A percentile compares a stretch with the other conserved stretches of the same genome.
phyloP scores from a whole-genome alignment of 1,140 invertebrate genomes.

The Lucilia sericata region DNA sequence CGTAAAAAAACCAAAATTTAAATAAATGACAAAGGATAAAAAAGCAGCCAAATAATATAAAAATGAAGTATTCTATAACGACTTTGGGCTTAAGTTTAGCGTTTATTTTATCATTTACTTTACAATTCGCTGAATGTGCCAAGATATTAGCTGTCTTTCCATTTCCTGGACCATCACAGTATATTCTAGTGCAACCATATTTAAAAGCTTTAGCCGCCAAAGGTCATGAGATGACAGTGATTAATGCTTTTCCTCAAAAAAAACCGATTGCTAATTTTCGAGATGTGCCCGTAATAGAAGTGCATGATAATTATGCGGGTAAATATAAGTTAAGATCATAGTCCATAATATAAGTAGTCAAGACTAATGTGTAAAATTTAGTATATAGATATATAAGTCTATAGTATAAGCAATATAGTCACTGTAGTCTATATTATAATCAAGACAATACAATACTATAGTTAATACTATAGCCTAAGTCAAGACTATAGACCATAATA shows the following conservation, averaged over 20 bases:
- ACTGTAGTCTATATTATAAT: too few species aligned
- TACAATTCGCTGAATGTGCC: conserved; percentile 19
- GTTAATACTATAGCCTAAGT: too few species aligned
- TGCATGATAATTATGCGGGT: conserved; percentile 37
- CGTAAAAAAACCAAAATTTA: too few species aligned
- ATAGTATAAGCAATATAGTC: too few species aligned
- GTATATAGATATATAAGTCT: too few species aligned
- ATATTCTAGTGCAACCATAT: conserved; percentile 62
- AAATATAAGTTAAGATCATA: background rate
- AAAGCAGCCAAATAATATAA: background rate
- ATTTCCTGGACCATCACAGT: conserved; percentile 60
- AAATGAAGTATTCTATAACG: background rate
- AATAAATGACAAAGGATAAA: too few species aligned
- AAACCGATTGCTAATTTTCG: conserved; percentile 57
- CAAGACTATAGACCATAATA: too few species aligned
- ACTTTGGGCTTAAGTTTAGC: background rate
- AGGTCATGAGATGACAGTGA: conserved; percentile 70
- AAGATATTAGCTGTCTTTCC: conserved; percentile 62
- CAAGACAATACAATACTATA: too few species aligned
- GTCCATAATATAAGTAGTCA: too few species aligned
- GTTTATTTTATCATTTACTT: background rate
- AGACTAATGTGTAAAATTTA: background rate
- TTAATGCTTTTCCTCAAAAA: conserved; percentile 66
- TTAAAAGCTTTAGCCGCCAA: conserved; percentile 64
- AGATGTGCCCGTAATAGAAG: conserved; percentile 56